Percentiles rank a stretch among this genome's conserved stretches.
These are phyloP conservation scores for Serrognathus titanus DNA, from an alignment of 2,888 invertebrate genomes.

Conservation along the genomic window DNA sequence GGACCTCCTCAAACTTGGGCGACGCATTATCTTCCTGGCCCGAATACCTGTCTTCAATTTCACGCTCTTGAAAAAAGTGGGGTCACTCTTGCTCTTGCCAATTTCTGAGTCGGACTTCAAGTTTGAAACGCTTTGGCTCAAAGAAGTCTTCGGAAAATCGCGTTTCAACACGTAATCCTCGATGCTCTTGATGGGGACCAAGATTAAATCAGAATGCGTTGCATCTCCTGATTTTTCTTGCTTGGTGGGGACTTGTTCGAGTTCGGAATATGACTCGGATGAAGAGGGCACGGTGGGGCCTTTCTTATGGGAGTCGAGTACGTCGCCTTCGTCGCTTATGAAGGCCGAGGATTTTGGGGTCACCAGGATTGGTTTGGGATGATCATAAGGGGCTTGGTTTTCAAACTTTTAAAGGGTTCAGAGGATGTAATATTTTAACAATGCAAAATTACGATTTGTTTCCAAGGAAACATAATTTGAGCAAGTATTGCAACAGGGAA, in stretches of 20 bases:
- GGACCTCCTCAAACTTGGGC: too few species aligned
- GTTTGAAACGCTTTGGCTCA: neutral
- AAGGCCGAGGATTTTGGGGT: slow-evolving; percentile 14
- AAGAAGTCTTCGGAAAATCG: neutral
- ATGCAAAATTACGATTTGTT: too few species aligned
- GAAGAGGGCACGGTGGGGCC: neutral
- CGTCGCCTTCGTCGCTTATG: slow-evolving; percentile 6
- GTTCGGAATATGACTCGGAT: neutral
- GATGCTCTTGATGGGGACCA: slow-evolving; percentile 10
- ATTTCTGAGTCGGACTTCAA: neutral
- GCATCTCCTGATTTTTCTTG: neutral
- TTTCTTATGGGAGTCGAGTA: neutral
- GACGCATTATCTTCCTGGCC: neutral
- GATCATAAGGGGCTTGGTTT: too few species aligned
- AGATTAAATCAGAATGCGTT: slow-evolving; percentile 1
- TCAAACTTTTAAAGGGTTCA: too few species aligned
- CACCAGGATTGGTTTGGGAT: slow-evolving; percentile 7
- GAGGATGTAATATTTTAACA: too few species aligned
- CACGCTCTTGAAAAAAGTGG: neutral
- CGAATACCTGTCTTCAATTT: slow-evolving; percentile 1
- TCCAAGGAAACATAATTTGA: too few species aligned
- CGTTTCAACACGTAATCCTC: slow-evolving; percentile 5
- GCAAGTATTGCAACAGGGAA: too few species aligned
- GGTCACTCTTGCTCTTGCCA: slow-evolving; percentile 6
- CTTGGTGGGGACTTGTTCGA: neutral